Evolutionary conservation across 2,113 vertebrate genomes (phyloP), one percentile per base, ranked within the genome.

Genomic region (Dromaius novaehollandiae): DNA sequence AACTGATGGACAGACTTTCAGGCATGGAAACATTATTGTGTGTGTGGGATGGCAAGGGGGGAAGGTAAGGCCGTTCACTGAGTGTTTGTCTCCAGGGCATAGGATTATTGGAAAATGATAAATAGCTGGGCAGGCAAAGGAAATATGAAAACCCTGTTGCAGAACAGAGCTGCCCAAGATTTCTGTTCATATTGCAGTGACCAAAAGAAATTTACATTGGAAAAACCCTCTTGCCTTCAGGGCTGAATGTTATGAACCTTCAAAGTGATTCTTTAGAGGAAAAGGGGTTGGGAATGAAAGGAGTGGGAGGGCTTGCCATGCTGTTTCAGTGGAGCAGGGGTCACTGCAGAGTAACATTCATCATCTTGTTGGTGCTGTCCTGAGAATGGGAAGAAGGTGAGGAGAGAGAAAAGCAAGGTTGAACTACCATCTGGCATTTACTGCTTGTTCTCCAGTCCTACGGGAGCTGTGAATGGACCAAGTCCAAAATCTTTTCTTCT

Each of bases 51-150:
- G 44, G 82, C 90, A 80, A 80, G 93, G 84, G 93, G 85, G 90
- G 88, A 73, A 86, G 44, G 74, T 53, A 40, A 80, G 92, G 95
- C 95, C 88, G 87, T 97, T 94, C 90, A 91, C 91, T 96, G 86
- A 95, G 86, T 97, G 89, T 95, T 97, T 99, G 98, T 98, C 98
- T 98, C 92, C 95, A 94, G 98, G 98, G 98, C 88, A 93, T 66
- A 74, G 97, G 97, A 98, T 99, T 99, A 99, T 99, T 98, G 98
- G 98, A 99, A 99, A 99, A 99, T 98, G 98, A 98, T 97, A 97
- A 97, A 98, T 98, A 98, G 97, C 95, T 95, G 97, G 96, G 84
- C 93, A 97, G 96, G 95, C 96, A 92, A 93, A 91, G 96, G 96
- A 97, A 97, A 97, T 97, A 97, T 97, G 97, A 98, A 98, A 98